phyloP scores from a whole-genome alignment of 2,113 vertebrate genomes.

The Syrmaticus mikado region DNA sequence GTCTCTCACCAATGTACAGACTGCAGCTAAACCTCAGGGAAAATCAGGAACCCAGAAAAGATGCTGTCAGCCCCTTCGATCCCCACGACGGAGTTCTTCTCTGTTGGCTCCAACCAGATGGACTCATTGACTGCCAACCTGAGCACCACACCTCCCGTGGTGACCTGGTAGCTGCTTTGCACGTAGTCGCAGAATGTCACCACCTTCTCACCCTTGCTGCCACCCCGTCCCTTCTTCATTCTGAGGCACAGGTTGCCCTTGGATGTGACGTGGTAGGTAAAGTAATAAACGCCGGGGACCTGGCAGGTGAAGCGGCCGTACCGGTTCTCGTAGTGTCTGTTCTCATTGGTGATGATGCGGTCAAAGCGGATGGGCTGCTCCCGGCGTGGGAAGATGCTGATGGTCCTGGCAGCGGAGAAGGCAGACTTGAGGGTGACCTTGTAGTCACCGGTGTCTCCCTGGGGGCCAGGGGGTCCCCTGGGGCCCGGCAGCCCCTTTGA shows the following conservation, averaged over 20 bases:
- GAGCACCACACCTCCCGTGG: slow-evolving; percentile 80
- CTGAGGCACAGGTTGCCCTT: slow-evolving; percentile 75
- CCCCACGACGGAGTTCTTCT: slow-evolving; percentile 74
- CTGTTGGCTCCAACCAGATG: slow-evolving; percentile 75
- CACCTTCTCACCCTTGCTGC: slow-evolving; percentile 20
- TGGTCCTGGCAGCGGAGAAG: slow-evolving; percentile 75
- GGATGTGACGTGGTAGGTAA: slow-evolving; percentile 84
- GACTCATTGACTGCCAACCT: slow-evolving; percentile 53
- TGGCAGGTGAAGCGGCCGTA: slow-evolving; percentile 75
- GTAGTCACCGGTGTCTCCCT: slow-evolving; percentile 73
- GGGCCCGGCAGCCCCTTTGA: slow-evolving; percentile 37
- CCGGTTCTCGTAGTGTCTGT: slow-evolving; percentile 63
- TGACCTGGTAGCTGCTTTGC: slow-evolving; percentile 72
- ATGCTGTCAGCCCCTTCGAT: slow-evolving; percentile 79
- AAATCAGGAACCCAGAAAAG: slow-evolving; percentile 86
- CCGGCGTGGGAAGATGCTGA: not conserved
- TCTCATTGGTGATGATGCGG: slow-evolving; percentile 26
- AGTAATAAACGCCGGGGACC: slow-evolving; percentile 82
- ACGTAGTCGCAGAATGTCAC: slow-evolving; percentile 81
- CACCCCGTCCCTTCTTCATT: slow-evolving; percentile 61
- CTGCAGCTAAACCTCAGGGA: slow-evolving; percentile 46
- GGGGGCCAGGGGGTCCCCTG: slow-evolving; percentile 52
- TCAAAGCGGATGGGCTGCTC: slow-evolving; percentile 76
- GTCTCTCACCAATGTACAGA: not conserved
- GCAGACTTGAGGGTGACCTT: slow-evolving; percentile 51